Evolutionary conservation across 2,113 vertebrate species (phyloP).

Genomic region (Henicopernis longicauda): DNA sequence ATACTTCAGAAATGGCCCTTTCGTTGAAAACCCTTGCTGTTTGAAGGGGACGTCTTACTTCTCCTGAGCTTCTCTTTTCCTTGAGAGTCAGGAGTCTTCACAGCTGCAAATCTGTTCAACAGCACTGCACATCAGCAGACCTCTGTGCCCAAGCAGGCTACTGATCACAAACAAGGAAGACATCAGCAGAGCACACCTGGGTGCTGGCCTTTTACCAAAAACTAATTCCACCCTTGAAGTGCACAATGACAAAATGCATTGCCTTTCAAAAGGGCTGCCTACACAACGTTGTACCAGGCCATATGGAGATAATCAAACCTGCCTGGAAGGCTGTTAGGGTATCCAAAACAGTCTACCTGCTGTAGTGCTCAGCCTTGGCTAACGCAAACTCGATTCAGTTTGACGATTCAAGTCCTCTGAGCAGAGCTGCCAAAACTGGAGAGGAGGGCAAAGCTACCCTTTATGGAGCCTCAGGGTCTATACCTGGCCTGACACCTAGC

Average conservation of each 20-base stretch:
- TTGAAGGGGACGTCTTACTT: neutral
- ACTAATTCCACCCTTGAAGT: neutral
- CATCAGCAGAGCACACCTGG: neutral
- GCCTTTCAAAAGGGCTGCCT: neutral
- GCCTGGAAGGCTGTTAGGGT: neutral
- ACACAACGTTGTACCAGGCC: rapidly evolving
- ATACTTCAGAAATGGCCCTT: neutral
- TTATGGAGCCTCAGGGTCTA: neutral
- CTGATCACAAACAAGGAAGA: neutral
- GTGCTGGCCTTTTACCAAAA: neutral
- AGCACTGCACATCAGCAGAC: neutral
- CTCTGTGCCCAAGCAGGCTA: neutral
- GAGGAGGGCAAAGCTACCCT: neutral
- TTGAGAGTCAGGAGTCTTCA: neutral
- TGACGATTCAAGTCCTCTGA: neutral
- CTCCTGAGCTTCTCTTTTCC: neutral
- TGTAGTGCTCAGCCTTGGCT: neutral
- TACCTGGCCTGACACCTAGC: neutral
- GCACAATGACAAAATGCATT: neutral
- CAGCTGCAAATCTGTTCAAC: neutral
- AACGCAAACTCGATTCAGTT: neutral
- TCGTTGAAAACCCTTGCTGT: neutral
- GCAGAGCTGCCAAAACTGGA: neutral
- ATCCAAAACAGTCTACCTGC: neutral
- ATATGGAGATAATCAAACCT: neutral